Evolutionary conservation across 2,113 vertebrate species (phyloP), one percentile per base, ranked within the genome.

Genomic region (Oryzias curvinotus): DNA sequence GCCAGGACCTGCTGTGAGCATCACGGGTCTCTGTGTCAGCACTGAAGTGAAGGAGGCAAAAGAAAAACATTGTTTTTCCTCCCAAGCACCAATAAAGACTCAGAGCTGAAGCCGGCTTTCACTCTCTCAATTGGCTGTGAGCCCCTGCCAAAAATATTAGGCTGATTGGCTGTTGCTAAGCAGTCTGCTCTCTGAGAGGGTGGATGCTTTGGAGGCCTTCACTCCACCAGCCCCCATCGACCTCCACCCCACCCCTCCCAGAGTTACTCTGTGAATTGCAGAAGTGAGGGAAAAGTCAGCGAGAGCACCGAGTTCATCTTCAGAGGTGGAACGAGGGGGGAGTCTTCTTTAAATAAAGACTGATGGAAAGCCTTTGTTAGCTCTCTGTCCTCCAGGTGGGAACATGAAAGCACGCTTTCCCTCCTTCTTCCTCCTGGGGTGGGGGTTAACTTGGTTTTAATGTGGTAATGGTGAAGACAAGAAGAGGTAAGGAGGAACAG

Each of bases 91-190:
- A 83, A 75, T 83, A 49, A 69, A 80, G 85, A 81, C 65, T 54
- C 47, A 62, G 73, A 15, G 1, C 77, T 52, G 57, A 78, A 80
- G 65, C 71, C 63, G 3, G 50, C 58, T 75, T 71, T 54, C 69
- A 17, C 44, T 44, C 56, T 61, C 74, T 62, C 64, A 2, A 91
- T 91, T 91, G 90, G 89, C 85, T 89, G 75, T 45, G 14, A 45
- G 26, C 59, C 46, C 61, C 69, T 78, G 77, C 83, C 85, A 88
- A 88, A 90, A 89, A 83, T 82, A 85, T 85, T 77, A 78, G 85
- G 80, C 80, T 77, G 87, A 90, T 91, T 90, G 88, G 90, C 72
- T 91, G 90, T 91, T 91, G 89, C 91, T 89, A 91, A 91, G 91
- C 86, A 91, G 91, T 87, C 71, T 49, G 71, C 67, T 83, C 77